Conservation (phyloP, 2,113 vertebrate species). For the Labeo catla region DNA sequence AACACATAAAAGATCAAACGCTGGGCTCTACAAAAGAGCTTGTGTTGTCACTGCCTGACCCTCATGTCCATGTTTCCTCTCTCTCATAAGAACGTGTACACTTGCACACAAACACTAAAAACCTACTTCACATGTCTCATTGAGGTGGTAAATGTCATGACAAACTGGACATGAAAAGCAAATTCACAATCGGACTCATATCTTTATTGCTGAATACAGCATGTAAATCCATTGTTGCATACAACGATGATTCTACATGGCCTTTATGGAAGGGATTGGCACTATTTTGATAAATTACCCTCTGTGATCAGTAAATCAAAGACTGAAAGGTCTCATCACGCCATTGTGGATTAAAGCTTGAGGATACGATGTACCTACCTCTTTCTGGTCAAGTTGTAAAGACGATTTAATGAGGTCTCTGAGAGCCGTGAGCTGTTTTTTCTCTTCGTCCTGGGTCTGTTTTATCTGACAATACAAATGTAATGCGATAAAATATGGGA, state of each 20-base stretch:
- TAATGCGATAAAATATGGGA: neutral
- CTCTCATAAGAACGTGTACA: conserved; percentile 31
- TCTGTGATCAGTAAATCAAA: conserved; percentile 7
- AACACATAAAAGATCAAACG: conserved; percentile 52
- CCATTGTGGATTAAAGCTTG: neutral
- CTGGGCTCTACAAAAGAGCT: conserved; percentile 40
- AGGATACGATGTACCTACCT: conserved; percentile 80
- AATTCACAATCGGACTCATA: neutral
- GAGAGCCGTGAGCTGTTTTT: conserved; percentile 95
- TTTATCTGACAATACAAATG: conserved; percentile 85
- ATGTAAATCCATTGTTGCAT: conserved; percentile 1
- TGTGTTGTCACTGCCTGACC: conserved; percentile 39
- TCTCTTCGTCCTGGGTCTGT: conserved; percentile 98
- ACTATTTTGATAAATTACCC: neutral
- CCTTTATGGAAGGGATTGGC: neutral
- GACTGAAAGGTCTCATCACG: neutral
- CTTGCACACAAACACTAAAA: conserved; percentile 28
- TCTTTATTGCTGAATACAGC: neutral
- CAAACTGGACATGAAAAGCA: neutral
- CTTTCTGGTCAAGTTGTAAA: conserved; percentile 96
- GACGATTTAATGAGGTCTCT: conserved; percentile 97
- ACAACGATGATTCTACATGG: neutral
- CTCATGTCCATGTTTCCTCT: conserved; percentile 38
- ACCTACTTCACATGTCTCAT: neutral
- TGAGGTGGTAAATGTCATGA: conserved; percentile 25